phyloP scores from a whole-genome alignment of 2,888 invertebrate species.

The Sinhomidia bicolor region DNA sequence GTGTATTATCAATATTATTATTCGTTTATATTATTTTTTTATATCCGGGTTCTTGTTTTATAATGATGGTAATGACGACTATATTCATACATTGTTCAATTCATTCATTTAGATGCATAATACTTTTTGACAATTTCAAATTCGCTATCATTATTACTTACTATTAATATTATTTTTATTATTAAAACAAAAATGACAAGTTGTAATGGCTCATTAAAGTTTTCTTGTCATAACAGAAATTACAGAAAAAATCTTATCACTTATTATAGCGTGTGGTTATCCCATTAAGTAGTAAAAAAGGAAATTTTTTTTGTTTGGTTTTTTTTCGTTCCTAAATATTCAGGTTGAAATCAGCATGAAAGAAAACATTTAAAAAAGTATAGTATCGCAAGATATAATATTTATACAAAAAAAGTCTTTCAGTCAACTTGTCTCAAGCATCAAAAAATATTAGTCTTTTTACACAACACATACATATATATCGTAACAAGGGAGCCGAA shows the following conservation, averaged over 20 bases:
- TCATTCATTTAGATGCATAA: too few species aligned
- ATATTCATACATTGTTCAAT: too few species aligned
- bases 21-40: not conserved
- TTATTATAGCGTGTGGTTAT: constrained; percentile 20
- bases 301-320: not conserved
- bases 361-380: too few species aligned
- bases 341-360: too few species aligned
- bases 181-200: not conserved
- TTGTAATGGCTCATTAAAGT: not conserved
- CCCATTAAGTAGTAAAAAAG: constrained; percentile 7
- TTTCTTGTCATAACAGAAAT: constrained; percentile 26
- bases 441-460: constrained; percentile 55
- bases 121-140: too few species aligned
- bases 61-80: not conserved
- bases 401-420: not conserved
- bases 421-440: constrained; percentile 45
- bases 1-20: constrained; percentile 19
- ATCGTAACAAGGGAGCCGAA: too few species aligned
- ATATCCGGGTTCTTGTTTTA: constrained; percentile 41
- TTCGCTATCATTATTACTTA: too few species aligned
- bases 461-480: too few species aligned
- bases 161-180: not conserved
- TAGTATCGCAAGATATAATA: too few species aligned
- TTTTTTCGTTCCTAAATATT: not conserved
- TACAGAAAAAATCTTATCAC: too few species aligned